phyloP scores from a whole-genome alignment of 2,113 vertebrate genomes.

The Poecile atricapillus region DNA sequence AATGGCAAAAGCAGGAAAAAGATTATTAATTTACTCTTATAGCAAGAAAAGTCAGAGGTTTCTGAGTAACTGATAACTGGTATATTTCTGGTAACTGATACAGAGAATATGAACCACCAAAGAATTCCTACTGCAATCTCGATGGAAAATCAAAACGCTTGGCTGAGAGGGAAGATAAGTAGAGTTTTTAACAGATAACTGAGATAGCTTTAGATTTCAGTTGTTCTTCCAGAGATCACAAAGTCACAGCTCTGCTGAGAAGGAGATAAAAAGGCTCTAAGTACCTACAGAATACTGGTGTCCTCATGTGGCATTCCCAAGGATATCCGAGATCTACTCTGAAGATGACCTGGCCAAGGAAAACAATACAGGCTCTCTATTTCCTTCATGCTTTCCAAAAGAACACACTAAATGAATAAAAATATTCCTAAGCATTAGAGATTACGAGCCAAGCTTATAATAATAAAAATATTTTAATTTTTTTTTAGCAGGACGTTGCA shows the following conservation, averaged over 20 bases:
- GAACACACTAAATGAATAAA: not conserved
- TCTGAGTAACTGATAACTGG: not conserved
- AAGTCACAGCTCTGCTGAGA: not conserved
- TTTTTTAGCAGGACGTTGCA: not conserved
- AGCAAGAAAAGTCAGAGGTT: not conserved
- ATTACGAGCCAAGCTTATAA: not conserved
- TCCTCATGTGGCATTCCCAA: not conserved
- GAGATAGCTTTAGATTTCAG: not conserved
- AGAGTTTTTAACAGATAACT: not conserved
- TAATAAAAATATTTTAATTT: rapidly evolving
- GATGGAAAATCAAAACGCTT: not conserved
- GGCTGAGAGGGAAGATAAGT: not conserved
- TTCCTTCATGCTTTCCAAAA: not conserved
- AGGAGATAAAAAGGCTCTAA: not conserved
- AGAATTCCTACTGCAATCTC: not conserved
- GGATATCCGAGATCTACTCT: not conserved
- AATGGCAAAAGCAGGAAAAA: not conserved
- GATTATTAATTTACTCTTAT: not conserved
- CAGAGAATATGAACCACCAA: not conserved
- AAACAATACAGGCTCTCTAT: not conserved
- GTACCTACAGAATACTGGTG: not conserved
- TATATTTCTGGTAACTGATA: not conserved
- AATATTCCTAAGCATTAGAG: not conserved
- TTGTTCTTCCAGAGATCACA: not conserved
- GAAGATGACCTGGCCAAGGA: not conserved